Evolutionary conservation across 2,888 invertebrate genomes (phyloP).

Genomic region (Clanis bilineata): DNA sequence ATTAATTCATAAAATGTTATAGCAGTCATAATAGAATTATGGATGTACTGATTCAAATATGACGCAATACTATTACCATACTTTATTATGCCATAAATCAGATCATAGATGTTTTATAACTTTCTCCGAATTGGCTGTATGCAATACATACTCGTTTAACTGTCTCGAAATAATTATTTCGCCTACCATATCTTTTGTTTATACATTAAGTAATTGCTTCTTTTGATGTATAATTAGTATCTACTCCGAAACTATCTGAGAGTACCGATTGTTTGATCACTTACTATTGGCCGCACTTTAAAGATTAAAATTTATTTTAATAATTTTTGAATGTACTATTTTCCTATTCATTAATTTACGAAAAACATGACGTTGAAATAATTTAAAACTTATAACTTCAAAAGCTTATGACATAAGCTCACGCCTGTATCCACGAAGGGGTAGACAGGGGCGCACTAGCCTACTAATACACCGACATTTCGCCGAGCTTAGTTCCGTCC

Average conservation of each 20-base stretch:
- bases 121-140: background rate
- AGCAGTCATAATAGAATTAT: background rate
- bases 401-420: too few species aligned
- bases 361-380: too few species aligned
- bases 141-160: background rate
- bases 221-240: background rate
- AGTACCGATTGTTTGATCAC: background rate
- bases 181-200: background rate
- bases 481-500: too few species aligned
- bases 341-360: too few species aligned
- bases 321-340: too few species aligned
- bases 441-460: too few species aligned
- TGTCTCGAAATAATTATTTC: background rate
- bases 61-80: background rate
- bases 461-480: too few species aligned
- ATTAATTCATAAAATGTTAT: background rate
- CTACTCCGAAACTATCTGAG: background rate
- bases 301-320: too few species aligned
- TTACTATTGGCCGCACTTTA: too few species aligned
- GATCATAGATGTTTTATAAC: background rate
- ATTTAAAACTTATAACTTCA: too few species aligned
- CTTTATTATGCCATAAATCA: background rate
- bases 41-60: background rate
- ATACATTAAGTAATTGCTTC: background rate
- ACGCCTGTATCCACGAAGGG: too few species aligned